phyloP scores from a whole-genome alignment of 30 jellyfish, hydroid and myxozoan genomes.

The Catostylus mosaicus region DNA sequence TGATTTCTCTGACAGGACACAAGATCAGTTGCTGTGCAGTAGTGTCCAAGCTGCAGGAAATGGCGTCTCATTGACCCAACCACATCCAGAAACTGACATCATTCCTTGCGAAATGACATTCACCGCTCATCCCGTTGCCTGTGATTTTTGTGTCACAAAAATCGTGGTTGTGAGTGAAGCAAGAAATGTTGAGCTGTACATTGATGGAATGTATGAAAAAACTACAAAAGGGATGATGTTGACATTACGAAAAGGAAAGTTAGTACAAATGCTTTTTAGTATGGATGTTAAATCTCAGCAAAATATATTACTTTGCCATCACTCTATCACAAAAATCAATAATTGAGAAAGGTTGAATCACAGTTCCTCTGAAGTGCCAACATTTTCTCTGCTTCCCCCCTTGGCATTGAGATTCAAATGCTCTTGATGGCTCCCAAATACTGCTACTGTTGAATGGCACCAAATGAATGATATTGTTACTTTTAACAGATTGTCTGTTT shows the following conservation, averaged over 20 bases:
- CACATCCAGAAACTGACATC: constrained; percentile 77
- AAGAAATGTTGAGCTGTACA: constrained; percentile 83
- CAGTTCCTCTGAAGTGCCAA: too few relatives aligned
- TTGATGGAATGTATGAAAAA: constrained; percentile 88
- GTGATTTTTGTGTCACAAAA: constrained; percentile 69
- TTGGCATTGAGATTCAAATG: too few relatives aligned
- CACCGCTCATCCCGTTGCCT: constrained; percentile 70
- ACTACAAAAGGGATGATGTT: constrained; percentile 88
- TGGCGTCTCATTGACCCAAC: constrained; percentile 71
- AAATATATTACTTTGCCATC: too few relatives aligned
- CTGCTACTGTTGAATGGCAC: too few relatives aligned
- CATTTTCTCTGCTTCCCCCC: too few relatives aligned
- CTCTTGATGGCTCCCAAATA: too few relatives aligned
- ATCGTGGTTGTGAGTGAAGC: constrained; percentile 91
- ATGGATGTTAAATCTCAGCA: too few relatives aligned
- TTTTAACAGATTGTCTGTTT: background rate
- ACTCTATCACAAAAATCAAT: too few relatives aligned
- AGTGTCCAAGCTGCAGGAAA: constrained; percentile 63
- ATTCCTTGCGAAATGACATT: constrained; percentile 92
- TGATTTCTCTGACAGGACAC: constrained; percentile 27
- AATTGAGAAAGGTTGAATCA: too few relatives aligned
- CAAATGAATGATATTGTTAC: too few relatives aligned
- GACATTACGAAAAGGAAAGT: constrained; percentile 91
- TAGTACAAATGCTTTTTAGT: constrained; percentile 4
- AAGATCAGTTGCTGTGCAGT: constrained; percentile 71